Percentiles rank a stretch among this genome's conserved stretches.
Evolutionary conservation across 2,797 vertebrate genomes (phyloP).

Genomic region (Sarcoramphus papa): DNA sequence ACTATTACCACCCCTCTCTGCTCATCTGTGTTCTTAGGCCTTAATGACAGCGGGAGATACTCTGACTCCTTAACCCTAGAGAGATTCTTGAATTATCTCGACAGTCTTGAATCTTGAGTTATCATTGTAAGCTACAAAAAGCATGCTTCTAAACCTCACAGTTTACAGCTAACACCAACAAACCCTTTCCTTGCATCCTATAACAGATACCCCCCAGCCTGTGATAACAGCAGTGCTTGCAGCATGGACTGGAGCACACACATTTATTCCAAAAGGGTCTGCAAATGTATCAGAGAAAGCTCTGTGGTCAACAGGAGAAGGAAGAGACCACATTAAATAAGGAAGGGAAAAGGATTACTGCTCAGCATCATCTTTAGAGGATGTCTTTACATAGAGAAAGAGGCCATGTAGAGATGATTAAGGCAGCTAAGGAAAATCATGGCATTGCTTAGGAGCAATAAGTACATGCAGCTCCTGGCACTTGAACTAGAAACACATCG

Average conservation of each 20-base stretch:
- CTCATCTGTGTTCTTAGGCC: background rate
- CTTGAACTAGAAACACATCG: background rate
- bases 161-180: background rate
- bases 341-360: background rate
- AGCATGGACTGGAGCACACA: background rate
- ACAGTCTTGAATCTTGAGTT: background rate
- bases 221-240: background rate
- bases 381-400: background rate
- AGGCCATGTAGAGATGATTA: background rate
- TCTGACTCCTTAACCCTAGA: background rate
- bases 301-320: background rate
- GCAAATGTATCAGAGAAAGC: background rate
- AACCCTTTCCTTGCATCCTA: background rate
- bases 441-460: background rate
- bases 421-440: background rate
- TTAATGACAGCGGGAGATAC: background rate
- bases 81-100: background rate
- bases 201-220: background rate
- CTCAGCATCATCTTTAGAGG: background rate
- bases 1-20: background rate
- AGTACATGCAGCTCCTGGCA: background rate
- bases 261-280: background rate
- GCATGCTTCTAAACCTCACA: background rate
- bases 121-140: background rate
- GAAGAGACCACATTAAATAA: background rate